phyloP scores from a whole-genome alignment of 2,797 vertebrate species.

The Balearica regulorum region DNA sequence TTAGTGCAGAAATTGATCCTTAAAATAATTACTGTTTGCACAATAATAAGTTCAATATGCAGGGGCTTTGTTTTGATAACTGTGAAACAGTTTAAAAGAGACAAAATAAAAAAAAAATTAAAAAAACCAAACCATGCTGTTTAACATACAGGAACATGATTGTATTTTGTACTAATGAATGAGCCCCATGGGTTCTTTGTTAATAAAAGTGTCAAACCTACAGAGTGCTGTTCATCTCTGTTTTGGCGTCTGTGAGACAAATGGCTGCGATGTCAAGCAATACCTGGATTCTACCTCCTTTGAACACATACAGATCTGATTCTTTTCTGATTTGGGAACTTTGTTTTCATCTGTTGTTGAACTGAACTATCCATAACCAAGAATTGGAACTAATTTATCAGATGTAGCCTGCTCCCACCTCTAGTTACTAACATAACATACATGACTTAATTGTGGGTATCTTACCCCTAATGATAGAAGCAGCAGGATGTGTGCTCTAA shows the following conservation, averaged over 20 bases:
- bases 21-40: slow-evolving; percentile 68
- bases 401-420: neutral
- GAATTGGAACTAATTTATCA: neutral
- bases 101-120: slow-evolving; percentile 43
- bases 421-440: neutral
- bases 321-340: neutral
- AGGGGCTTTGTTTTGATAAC: slow-evolving; percentile 69
- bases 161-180: slow-evolving; percentile 78
- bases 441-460: neutral
- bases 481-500: neutral
- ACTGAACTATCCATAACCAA: neutral
- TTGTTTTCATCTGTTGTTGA: neutral
- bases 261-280: neutral
- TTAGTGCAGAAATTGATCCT: slow-evolving; percentile 59
- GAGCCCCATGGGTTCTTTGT: slow-evolving; percentile 79
- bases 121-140: slow-evolving; percentile 50
- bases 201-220: slow-evolving; percentile 73
- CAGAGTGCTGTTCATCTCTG: neutral
- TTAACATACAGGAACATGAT: slow-evolving; percentile 66
- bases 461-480: neutral
- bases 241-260: neutral
- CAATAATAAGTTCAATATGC: slow-evolving; percentile 67
- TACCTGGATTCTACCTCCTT: neutral
- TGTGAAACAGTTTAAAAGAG: slow-evolving; percentile 70
- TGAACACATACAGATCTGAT: neutral